These are phyloP conservation scores for Eulithis testata DNA, from an alignment of 2,888 invertebrate genomes.

Conservation along the genomic window DNA sequence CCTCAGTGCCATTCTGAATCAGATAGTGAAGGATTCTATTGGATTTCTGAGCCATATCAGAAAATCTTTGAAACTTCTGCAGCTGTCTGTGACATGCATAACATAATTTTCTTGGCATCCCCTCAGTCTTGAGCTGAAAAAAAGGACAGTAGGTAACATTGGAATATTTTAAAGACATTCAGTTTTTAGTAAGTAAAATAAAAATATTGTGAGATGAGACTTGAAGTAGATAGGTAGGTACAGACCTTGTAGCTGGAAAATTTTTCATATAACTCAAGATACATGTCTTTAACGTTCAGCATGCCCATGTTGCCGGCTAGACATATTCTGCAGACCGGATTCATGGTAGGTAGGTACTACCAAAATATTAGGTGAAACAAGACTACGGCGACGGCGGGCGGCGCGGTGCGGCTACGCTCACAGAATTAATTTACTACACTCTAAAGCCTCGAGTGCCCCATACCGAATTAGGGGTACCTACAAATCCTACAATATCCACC, in stretches of 20 bases:
- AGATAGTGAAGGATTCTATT: constrained; percentile 1
- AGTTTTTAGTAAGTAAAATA: too few relatives aligned
- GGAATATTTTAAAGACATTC: too few relatives aligned
- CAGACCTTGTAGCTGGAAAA: constrained; percentile 2
- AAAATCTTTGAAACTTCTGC: background rate
- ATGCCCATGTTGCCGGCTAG: background rate
- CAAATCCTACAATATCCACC: too few relatives aligned
- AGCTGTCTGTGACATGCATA: background rate
- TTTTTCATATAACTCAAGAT: constrained; percentile 1
- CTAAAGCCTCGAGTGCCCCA: too few relatives aligned
- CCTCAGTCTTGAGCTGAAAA: background rate
- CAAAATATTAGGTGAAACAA: background rate
- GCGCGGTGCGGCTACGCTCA: too few relatives aligned
- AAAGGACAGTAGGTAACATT: background rate
- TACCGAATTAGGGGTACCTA: too few relatives aligned
- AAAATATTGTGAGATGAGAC: too few relatives aligned
- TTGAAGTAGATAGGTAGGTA: too few relatives aligned
- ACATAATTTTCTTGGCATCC: constrained; percentile 2
- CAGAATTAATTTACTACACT: background rate
- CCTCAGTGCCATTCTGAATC: constrained; percentile 3
- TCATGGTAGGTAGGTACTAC: constrained; percentile 2
- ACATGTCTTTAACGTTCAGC: background rate
- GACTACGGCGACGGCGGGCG: too few relatives aligned
- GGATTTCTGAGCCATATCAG: constrained; percentile 2
- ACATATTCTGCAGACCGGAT: constrained; percentile 1